Conservation (phyloP, 2,797 vertebrate species). For the Allobates femoralis region DNA sequence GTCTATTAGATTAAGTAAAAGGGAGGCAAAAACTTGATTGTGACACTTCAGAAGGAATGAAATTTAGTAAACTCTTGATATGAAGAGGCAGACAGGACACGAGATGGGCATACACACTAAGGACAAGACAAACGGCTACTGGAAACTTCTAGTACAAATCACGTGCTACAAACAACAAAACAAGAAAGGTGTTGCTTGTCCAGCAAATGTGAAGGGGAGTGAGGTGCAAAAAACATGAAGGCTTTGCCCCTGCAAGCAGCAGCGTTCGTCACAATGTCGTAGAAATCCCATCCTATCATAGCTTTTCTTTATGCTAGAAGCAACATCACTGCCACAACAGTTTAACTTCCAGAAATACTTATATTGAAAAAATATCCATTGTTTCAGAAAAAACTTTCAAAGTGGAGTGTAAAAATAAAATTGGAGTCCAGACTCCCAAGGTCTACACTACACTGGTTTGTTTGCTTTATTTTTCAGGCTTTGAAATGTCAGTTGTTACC, state of each 20-base stretch:
- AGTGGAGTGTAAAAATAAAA: not conserved
- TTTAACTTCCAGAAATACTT: not conserved
- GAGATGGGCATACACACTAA: slow-evolving; percentile 38
- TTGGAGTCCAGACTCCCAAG: not conserved
- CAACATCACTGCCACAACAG: not conserved
- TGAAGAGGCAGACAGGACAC: slow-evolving; percentile 66
- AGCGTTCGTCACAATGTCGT: not conserved
- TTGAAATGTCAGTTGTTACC: not conserved
- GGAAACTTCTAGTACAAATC: not conserved
- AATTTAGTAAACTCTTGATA: slow-evolving; percentile 51
- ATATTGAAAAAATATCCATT: not conserved
- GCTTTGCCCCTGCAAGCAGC: slow-evolving; percentile 6
- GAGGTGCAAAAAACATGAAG: not conserved
- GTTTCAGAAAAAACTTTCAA: not conserved
- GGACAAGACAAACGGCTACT: slow-evolving; percentile 12
- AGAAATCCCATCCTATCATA: not conserved
- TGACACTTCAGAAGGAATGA: not conserved
- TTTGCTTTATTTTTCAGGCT: not conserved
- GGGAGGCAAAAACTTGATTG: not conserved
- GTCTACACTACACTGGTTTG: not conserved
- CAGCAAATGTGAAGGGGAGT: not conserved
- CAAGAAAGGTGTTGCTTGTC: slow-evolving; percentile 14
- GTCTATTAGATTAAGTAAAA: not conserved
- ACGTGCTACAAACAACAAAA: slow-evolving; percentile 12
- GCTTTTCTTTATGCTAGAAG: not conserved